Evolutionary conservation across 2,888 invertebrate species (phyloP), one percentile per base, ranked within the genome.

Genomic region (Dasysyrphus albostriatus): DNA sequence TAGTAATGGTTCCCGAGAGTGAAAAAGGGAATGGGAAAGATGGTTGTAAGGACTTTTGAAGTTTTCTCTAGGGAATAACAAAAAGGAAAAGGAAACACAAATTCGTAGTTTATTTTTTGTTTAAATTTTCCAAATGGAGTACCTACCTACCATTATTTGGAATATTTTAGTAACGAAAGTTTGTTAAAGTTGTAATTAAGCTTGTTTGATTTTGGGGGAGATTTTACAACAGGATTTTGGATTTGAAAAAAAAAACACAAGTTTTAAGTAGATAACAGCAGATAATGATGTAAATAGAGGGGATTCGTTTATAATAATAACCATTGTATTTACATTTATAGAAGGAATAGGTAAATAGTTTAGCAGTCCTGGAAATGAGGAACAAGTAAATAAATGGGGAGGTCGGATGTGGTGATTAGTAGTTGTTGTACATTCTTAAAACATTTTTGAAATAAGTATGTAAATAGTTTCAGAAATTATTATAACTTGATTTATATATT

Each of bases 31-130:
- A 0, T 34, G 47, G 16, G 82, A 70, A 24, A 54, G 3, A 14
- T n/a, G 34, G 37, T 88, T 89, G 88, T 83, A 83, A 88, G 84
- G 73, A 44, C 49, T 67, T 78, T 73, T 34, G 1, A 54, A 54
- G 56, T 80, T 80, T 63, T 89, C 88, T 88, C 39, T 24, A 24
- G 88, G 81, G 77, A 54, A 16, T 9, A 10, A 5, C 34, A 34
- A 58, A 32, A 59, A 12, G 12, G 39, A 37, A 59, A 59, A 12
- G 24, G 6, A 19, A 39, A 12, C 0, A 16, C 39, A 42, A 24
- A 61, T 61, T 61, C 47, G 65, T 47, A 34, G 65, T 47, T 49
- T 34, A 34, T 65, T 65, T 24, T 65, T 54, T 65, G 34, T 58
- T 44, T 7, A 34, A 56, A 19, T 61, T 56, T 54, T 56, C 47